Conservation (phyloP, 1,140 invertebrate genomes). For the Agraylea sexmaculata region DNA sequence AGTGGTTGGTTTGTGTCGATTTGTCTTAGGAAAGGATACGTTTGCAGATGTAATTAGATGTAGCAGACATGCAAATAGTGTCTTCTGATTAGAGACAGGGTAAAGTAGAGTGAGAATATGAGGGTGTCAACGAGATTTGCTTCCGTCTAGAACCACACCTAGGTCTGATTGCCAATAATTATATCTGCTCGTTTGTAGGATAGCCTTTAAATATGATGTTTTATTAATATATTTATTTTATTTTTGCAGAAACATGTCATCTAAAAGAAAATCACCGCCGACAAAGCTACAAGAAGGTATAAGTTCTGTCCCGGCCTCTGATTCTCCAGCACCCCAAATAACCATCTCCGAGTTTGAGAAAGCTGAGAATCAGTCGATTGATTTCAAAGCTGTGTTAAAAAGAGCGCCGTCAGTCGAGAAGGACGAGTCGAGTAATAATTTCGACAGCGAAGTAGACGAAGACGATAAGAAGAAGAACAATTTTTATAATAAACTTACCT, state of each 20-base stretch:
- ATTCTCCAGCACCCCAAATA: conserved; percentile 23
- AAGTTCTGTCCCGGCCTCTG: conserved; percentile 37
- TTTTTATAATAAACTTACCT: conserved; percentile 44
- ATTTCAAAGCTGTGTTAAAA: conserved; percentile 12
- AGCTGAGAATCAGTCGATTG: conserved; percentile 30
- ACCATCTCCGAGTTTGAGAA: conserved; percentile 25
- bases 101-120: too few relatives aligned
- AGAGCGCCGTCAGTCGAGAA: conserved; percentile 10
- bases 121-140: too few relatives aligned
- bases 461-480: conserved; percentile 25
- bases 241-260: conserved; percentile 79
- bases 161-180: too few relatives aligned
- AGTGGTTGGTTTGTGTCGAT: too few relatives aligned
- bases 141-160: too few relatives aligned
- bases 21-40: too few relatives aligned
- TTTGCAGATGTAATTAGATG: too few relatives aligned
- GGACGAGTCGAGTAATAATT: conserved; percentile 27
- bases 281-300: conserved; percentile 78
- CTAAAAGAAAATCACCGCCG: conserved; percentile 84
- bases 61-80: too few relatives aligned
- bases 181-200: too few relatives aligned
- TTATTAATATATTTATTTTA: conserved; percentile 22
- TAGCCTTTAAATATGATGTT: too few relatives aligned
- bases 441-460: conserved; percentile 34
- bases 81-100: too few relatives aligned